These are phyloP conservation scores for Coremacera marginata DNA, from an alignment of 2,888 invertebrate genomes.

Conservation along the genomic window DNA sequence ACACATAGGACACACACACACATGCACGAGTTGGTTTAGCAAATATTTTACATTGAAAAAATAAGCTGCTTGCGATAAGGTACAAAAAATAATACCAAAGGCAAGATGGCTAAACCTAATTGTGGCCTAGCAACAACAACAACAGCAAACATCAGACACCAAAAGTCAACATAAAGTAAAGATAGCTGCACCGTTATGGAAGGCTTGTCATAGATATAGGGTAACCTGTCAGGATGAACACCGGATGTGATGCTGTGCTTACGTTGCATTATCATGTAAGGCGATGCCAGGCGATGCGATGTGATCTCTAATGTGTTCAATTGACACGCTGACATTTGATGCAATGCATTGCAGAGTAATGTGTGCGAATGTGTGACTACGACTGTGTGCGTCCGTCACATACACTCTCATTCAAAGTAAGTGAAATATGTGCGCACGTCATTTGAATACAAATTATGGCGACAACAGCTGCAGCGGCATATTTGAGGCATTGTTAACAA, in stretches of 20 bases:
- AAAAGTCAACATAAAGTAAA: neutral
- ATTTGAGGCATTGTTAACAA: too few relatives aligned
- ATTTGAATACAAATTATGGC: slow-evolving; percentile 25
- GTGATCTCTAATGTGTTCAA: slow-evolving; percentile 31
- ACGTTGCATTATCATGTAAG: neutral
- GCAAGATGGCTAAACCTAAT: neutral
- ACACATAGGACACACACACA: neutral
- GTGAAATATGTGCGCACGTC: slow-evolving; percentile 36
- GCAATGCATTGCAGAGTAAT: slow-evolving; percentile 1
- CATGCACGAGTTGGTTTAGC: neutral
- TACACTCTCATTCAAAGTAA: too few relatives aligned
- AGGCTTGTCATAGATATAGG: slow-evolving; percentile 12
- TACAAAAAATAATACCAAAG: neutral
- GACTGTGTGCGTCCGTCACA: slow-evolving; percentile 40
- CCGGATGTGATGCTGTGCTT: neutral
- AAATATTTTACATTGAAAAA: neutral
- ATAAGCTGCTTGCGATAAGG: neutral
- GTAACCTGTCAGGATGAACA: slow-evolving; percentile 9
- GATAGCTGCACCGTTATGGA: neutral
- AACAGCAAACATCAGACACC: neutral
- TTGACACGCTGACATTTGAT: slow-evolving; percentile 40
- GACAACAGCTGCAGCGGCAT: neutral
- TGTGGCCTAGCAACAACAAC: neutral
- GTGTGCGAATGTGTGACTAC: neutral
- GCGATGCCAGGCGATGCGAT: slow-evolving; percentile 24